A percentile compares a stretch with the other conserved stretches of the same genome.
Conservation (phyloP, 2,113 vertebrate species). For the Dunckerocampus dactyliophorus region DNA sequence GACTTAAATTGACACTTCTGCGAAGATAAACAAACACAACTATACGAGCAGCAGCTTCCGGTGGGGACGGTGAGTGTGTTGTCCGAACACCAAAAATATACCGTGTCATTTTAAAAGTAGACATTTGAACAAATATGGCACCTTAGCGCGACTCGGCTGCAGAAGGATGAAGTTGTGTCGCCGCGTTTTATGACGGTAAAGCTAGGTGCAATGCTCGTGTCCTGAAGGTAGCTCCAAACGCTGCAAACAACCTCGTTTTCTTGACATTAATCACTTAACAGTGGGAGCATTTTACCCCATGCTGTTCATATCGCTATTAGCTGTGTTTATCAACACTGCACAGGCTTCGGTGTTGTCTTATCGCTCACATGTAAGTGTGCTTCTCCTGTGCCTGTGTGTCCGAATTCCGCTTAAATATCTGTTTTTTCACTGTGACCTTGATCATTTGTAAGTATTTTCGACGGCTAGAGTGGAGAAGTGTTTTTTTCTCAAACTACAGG, state of each 20-base stretch:
- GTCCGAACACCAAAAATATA: too few species aligned
- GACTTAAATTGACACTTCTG: not conserved
- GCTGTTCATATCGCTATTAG: not conserved
- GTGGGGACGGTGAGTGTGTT: too few species aligned
- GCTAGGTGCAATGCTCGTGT: too few species aligned
- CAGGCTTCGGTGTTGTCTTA: not conserved
- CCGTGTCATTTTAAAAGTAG: too few species aligned
- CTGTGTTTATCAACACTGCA: not conserved
- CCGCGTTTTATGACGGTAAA: too few species aligned
- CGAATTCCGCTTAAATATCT: not conserved
- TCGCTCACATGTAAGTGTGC: not conserved
- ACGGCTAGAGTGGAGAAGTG: accelerated
- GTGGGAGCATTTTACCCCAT: too few species aligned
- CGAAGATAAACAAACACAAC: not conserved
- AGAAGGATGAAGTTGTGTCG: too few species aligned
- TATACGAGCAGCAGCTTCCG: not conserved
- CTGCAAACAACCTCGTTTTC: too few species aligned
- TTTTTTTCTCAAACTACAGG: accelerated
- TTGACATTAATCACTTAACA: too few species aligned
- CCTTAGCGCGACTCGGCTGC: too few species aligned
- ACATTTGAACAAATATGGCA: too few species aligned
- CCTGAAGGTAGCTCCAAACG: too few species aligned
- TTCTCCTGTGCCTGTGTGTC: not conserved
- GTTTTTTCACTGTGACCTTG: not conserved
- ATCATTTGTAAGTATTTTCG: accelerated